Conservation (phyloP, 2,113 vertebrate genomes). For the Bujurquina vittata region DNA sequence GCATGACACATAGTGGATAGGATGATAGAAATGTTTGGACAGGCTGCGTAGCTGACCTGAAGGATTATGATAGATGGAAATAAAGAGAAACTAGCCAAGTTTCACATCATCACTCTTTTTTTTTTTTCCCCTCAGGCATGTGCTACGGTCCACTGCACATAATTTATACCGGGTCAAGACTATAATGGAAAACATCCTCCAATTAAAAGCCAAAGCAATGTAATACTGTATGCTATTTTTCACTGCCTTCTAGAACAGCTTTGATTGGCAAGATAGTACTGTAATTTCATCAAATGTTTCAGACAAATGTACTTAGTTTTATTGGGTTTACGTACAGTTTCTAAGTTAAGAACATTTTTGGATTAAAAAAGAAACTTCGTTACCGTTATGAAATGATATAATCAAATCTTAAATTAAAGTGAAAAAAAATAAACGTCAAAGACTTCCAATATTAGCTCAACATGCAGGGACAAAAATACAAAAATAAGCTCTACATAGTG, state of each 20-base stretch:
- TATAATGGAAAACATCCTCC: neutral
- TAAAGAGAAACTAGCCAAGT: conserved; percentile 6
- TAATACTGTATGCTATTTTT: neutral
- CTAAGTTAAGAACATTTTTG: neutral
- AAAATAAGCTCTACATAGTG: neutral
- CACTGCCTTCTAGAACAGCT: neutral
- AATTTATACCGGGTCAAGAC: neutral
- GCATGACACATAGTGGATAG: conserved; percentile 30
- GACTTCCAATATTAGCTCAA: neutral
- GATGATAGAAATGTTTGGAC: conserved; percentile 49
- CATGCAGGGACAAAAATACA: neutral
- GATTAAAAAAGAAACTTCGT: neutral
- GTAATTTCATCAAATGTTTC: neutral
- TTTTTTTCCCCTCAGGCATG: neutral
- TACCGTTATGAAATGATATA: neutral
- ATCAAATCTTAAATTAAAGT: neutral
- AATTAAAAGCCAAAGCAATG: neutral
- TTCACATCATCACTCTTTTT: conserved; percentile 15
- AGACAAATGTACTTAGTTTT: conserved; percentile 6
- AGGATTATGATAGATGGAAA: conserved; percentile 12
- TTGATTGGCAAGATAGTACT: neutral
- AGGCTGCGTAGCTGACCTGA: conserved; percentile 17
- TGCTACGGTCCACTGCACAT: neutral
- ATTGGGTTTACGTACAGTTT: neutral
- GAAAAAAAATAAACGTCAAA: neutral